Percentiles rank a stretch among this genome's conserved stretches.
phyloP scores from a whole-genome alignment of 2,113 vertebrate species.

The Brienomyrus brachyistius region DNA sequence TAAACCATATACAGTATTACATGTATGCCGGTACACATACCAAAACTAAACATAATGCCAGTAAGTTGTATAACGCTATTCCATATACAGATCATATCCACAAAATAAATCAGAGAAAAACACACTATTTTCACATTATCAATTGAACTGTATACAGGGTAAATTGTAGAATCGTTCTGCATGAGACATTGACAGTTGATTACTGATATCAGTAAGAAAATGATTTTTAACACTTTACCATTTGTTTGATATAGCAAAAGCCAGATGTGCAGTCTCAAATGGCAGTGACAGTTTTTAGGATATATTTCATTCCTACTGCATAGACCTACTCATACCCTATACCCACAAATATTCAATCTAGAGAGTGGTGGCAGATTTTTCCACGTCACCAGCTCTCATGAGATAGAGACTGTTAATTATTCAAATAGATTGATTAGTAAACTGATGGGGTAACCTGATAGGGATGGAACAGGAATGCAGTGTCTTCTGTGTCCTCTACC shows the following conservation, averaged over 20 bases:
- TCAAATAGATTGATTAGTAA: conserved; percentile 11
- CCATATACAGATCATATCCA: background rate
- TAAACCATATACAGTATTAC: background rate
- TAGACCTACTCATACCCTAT: too few species aligned
- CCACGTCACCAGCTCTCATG: background rate
- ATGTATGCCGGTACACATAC: background rate
- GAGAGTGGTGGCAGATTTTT: background rate
- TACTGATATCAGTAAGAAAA: background rate
- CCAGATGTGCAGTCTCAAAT: background rate
- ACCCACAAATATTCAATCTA: background rate
- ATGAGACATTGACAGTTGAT: background rate
- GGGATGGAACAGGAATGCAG: background rate
- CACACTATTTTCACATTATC: background rate
- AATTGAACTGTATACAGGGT: background rate
- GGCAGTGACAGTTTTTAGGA: background rate
- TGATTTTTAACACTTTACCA: background rate
- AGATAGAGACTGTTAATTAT: background rate
- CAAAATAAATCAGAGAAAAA: background rate
- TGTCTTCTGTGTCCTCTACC: background rate
- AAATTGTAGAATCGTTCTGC: background rate
- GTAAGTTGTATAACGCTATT: background rate
- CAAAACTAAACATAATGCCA: background rate
- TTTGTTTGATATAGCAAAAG: background rate
- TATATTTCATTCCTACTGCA: background rate
- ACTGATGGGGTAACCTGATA: background rate